These are phyloP conservation scores for Caenorhabditis sp. DNA, from an alignment of 2,888 invertebrate genomes.

Conservation along the genomic window DNA sequence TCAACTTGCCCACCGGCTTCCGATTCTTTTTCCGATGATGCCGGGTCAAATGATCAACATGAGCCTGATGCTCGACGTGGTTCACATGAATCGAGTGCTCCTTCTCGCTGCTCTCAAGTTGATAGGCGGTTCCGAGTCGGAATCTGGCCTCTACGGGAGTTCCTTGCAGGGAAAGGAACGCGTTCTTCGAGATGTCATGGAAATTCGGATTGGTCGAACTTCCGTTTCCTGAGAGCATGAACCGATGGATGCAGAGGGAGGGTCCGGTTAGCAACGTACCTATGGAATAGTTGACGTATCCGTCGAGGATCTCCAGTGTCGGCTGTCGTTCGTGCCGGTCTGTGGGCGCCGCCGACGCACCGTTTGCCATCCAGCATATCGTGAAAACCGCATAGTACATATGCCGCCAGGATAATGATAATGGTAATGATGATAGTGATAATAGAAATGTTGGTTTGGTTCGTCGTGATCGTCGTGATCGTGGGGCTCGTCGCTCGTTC, in stretches of 20 bases:
- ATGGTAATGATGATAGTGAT: constrained; percentile 31
- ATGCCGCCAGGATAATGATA: constrained; percentile 50
- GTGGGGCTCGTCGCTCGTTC: constrained; percentile 40
- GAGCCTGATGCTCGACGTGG: constrained; percentile 34
- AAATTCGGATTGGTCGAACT: constrained; percentile 39
- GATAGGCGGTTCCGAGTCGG: constrained; percentile 45
- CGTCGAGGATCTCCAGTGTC: constrained; percentile 53
- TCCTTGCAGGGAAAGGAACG: constrained; percentile 49
- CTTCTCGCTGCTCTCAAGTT: constrained; percentile 36
- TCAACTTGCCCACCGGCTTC: constrained; percentile 41
- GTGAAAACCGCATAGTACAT: constrained; percentile 34
- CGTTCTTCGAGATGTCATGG: constrained; percentile 46
- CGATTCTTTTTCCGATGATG: constrained; percentile 53
- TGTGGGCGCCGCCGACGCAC: constrained; percentile 29
- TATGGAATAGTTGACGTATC: constrained; percentile 55
- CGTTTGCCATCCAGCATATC: constrained; percentile 37
- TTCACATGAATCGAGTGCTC: constrained; percentile 27
- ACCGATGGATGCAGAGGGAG: not conserved
- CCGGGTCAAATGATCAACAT: constrained; percentile 36
- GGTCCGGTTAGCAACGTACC: constrained; percentile 41
- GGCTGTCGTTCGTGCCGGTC: constrained; percentile 39
- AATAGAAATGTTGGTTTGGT: not conserved
- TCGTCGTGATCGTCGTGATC: constrained; percentile 50
- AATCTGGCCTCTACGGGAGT: constrained; percentile 44
- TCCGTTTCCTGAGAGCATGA: constrained; percentile 19